Evolutionary conservation across 2,113 vertebrate species (phyloP).

Genomic region (Cyanistes caeruleus): DNA sequence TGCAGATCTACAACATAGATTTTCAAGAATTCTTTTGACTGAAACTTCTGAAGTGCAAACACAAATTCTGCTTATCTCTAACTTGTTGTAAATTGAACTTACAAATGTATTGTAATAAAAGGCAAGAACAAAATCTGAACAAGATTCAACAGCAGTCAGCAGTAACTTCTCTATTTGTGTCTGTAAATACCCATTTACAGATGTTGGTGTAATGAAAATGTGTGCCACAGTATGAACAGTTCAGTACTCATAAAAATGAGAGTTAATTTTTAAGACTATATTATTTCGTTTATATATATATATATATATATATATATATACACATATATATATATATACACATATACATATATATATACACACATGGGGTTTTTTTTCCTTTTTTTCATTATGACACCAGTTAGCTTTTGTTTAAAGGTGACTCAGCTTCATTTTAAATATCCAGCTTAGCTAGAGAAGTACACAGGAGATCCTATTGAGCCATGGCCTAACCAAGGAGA

Average conservation of each 20-base stretch:
- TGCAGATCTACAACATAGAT: not conserved
- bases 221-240: not conserved
- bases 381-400: not conserved
- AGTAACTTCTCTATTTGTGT: not conserved
- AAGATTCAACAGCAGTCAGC: not conserved
- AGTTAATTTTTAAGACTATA: fast-evolving
- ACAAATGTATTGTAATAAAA: not conserved
- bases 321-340: no score
- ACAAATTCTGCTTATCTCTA: not conserved
- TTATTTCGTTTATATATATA: fast-evolving
- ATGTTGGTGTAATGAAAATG: fast-evolving
- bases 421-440: not conserved
- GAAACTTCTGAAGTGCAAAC: not conserved
- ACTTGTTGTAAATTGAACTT: not conserved
- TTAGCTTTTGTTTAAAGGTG: not conserved
- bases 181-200: not conserved
- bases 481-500: not conserved
- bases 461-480: not conserved
- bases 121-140: not conserved
- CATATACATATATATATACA: no score
- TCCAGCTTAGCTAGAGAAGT: not conserved
- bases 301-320: no score
- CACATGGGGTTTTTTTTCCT: no score
- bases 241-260: not conserved
- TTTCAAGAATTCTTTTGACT: not conserved